Base-by-base conservation (phyloP, 2,888 invertebrate genomes). In the Eulithis prunata region DNA sequence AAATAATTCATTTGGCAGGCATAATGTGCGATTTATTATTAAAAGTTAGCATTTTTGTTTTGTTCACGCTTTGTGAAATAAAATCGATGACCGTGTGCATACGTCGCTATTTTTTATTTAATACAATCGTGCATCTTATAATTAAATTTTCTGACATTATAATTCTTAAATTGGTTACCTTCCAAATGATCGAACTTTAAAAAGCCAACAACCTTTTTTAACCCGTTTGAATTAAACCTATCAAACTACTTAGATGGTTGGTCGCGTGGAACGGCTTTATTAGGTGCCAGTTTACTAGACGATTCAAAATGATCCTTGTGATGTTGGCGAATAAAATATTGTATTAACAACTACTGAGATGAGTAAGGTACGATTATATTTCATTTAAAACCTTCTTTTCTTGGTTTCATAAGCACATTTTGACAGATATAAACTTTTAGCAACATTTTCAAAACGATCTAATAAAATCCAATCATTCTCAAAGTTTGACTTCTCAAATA, bases 21-120 rank as follows among this genome's bases (percentile, higher is more conserved):
- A 91, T 91, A 90, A 92, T 92, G 91, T 91, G 90, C 89, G 84
- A 91, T 92, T 88, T 90, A 93, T 93, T 93, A 92, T 93, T 93
- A 91, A 93, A 91, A 91, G 87, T 91, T 90, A 85, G 83, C 88
- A 90, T 91, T 92, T 91, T 89, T 88, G 87, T 89, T 80, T 84
- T 85, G 84, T 85, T 84, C 84, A 82, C 76, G 74, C 77, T 76
- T 63, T 69, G 69, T 61, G 77, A 78, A 80, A 83, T 82, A 79
- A 83, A 87, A 88, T 88, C 84, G 79, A 84, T 86, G 77, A 75
- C 73, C 76, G 71, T 21, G 74, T 77, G 75, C 71, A 75, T 76
- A 75, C 59, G 69, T 70, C 66, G 71, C 60, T 71, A 76, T 76
- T 70, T 79, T 78, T 71, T 78, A 77, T 80, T 79, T 76, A 81